Evolutionary conservation across 1,140 invertebrate genomes (phyloP).

Genomic region (Trichonephila clavata): DNA sequence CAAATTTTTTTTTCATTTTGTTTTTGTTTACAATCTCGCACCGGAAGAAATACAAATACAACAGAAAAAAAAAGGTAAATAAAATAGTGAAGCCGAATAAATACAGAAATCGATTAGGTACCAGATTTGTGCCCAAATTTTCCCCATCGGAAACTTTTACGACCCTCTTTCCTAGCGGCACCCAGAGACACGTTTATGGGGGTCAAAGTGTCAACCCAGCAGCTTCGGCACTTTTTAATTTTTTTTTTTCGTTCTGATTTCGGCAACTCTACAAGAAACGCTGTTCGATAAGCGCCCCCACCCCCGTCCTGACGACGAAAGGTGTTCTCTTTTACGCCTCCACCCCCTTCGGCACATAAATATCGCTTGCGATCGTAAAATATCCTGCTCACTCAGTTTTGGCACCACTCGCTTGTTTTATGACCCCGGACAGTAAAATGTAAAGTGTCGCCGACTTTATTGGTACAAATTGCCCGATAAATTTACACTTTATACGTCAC

Average conservation of each 20-base stretch:
- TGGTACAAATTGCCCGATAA: constrained; percentile 68
- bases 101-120: constrained; percentile 34
- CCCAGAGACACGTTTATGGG: constrained; percentile 21
- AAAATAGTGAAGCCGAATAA: background rate
- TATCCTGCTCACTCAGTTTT: constrained; percentile 61
- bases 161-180: background rate
- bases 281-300: background rate
- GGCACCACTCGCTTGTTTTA: constrained; percentile 64
- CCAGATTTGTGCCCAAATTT: constrained; percentile 20
- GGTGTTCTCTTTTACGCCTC: constrained; percentile 9
- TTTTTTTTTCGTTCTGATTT: background rate
- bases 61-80: background rate
- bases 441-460: constrained; percentile 67
- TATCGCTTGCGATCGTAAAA: constrained; percentile 55
- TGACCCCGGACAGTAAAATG: constrained; percentile 52
- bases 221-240: background rate
- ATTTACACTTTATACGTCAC: constrained; percentile 54
- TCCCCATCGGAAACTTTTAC: constrained; percentile 26
- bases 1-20: background rate
- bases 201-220: constrained; percentile 50
- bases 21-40: constrained; percentile 9
- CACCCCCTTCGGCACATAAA: background rate
- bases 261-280: background rate
- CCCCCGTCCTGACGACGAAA: background rate
- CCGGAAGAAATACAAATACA: constrained; percentile 27